Evolutionary conservation across 2,113 vertebrate genomes (phyloP), one percentile per base, ranked within the genome.

Genomic region (Holacanthus passer): DNA sequence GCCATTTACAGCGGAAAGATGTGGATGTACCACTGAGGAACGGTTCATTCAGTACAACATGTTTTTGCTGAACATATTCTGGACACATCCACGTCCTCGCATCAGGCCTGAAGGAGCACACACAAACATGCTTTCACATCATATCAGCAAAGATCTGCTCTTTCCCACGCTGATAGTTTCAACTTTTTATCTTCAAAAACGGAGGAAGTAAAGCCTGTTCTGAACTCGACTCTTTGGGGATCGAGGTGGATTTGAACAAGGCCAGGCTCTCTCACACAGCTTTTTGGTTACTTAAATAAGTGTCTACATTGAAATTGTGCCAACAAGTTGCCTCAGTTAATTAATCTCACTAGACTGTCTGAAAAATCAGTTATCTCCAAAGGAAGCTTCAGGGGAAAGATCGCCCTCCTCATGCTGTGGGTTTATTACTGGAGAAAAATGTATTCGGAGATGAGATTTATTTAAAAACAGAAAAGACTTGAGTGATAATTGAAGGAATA

Each of bases 261-360:
- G 70, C 71, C 66, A 1, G 22, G 66, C 50, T 52, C 59, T 47
- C 41, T 53, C 53, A 48, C 35, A 62, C 59, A 31, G 5, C 19
- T 65, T 82, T 65, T 63, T 52, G 45, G 53, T 64, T 76, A 19
- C 41, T 48, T 35, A 53, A 81, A 75, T 72, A 64, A 69, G 20
- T 56, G 65, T 31, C 35, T 7, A 24, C 12, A 0, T 35, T 56
- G 41, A 58, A 58, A 68, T 58, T 48, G 35, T 64, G 72, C 66
- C 67, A 67, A 62, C 32, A 73, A 41, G 56, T 80, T 81, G 67
- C 67, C 63, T 64, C 50, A 3, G 73, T 82, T 84, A 84, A 73
- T 89, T 84, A 82, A 82, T 84, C 75, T 60, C 27, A 65, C 43
- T 3, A 48, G 50, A 81, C 53, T 27, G 19, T 63, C 32, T 69